Evolutionary conservation across 1,140 invertebrate species (phyloP), one percentile per base, ranked within the genome.

Genomic region (Branchinecta lynchi): DNA sequence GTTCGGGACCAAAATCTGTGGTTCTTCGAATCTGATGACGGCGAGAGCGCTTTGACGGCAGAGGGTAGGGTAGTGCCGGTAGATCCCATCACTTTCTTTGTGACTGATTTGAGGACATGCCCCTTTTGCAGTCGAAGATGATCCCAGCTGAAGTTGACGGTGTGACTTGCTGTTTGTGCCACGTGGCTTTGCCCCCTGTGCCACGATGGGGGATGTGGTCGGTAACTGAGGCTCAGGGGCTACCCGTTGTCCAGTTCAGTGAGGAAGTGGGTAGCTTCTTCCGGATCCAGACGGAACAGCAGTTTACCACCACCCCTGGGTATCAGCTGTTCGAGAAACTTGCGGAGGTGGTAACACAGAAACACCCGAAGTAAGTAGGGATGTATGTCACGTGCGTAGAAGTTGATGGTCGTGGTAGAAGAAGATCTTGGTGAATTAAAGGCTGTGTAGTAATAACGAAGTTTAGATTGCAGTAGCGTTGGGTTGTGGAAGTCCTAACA

Each of bases 221-320:
- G 17, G 17, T 60, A 60, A 60, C 51, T 60, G 51, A 60, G 17
- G 17, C 17, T 60, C 17, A 60, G 12, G 51, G 51, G 12, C 12
- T 60, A 60, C 51, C 51, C 3, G 51, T 60, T 12, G 51, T 60
- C 17, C 12, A 60, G 17, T 60, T 60, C 17, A 20, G 17, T 60
- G 51, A 60, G 51, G 51, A 60, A 60, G 51, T 60, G 51, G 51
- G 51, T 60, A 20, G 51, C 51, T 60, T 60, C 51, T 60, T 15
- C 17, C 51, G 51, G 12, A 20, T 60, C 17, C 51, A 60, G 17
- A 60, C 51, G 17, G 51, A 60, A 60, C 12, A 60, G 12, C 12
- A 60, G 17, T 60, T 60, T 6, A 60, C 51, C 51, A 60, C 51
- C 17, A 15, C 1, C 17, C 51, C 51, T 60, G 51, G 51, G 17